phyloP scores from a whole-genome alignment of 2,888 invertebrate genomes.

The Rhodophaea formosa region DNA sequence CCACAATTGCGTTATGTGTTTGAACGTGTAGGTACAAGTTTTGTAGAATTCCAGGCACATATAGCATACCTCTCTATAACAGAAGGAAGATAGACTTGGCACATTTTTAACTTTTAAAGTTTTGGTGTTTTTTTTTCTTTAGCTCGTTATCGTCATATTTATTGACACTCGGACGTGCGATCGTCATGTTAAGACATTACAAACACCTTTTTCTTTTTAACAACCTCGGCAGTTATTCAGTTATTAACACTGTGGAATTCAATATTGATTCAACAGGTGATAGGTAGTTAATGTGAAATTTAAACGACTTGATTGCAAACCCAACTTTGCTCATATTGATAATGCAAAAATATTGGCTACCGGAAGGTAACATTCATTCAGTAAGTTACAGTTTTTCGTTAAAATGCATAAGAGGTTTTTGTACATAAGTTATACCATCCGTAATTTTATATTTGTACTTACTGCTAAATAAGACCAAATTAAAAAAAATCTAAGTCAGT shows the following conservation, averaged over 20 bases:
- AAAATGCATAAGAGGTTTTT: background rate
- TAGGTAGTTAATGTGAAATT: background rate
- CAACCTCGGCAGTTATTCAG: background rate
- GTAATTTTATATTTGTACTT: no score
- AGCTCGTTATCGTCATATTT: slow-evolving; percentile 4
- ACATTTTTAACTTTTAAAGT: no score
- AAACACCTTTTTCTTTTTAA: slow-evolving; percentile 1
- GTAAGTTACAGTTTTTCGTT: background rate
- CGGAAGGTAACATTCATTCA: background rate
- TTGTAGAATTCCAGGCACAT: no score
- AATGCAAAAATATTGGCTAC: background rate
- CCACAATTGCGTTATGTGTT: no score
- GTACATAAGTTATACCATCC: no score
- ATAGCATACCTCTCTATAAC: no score
- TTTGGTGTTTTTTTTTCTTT: background rate
- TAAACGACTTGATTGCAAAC: background rate
- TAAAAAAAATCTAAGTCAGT: no score
- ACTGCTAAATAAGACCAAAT: no score
- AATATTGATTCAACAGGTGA: slow-evolving; percentile 2
- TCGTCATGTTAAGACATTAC: slow-evolving; percentile 4
- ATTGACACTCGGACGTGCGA: slow-evolving; percentile 12
- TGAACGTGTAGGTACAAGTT: no score
- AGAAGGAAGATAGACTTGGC: no score
- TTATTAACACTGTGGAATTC: background rate
- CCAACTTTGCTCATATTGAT: background rate